phyloP scores from a whole-genome alignment of 2,888 invertebrate genomes.

The Nemapogon koenigi region DNA sequence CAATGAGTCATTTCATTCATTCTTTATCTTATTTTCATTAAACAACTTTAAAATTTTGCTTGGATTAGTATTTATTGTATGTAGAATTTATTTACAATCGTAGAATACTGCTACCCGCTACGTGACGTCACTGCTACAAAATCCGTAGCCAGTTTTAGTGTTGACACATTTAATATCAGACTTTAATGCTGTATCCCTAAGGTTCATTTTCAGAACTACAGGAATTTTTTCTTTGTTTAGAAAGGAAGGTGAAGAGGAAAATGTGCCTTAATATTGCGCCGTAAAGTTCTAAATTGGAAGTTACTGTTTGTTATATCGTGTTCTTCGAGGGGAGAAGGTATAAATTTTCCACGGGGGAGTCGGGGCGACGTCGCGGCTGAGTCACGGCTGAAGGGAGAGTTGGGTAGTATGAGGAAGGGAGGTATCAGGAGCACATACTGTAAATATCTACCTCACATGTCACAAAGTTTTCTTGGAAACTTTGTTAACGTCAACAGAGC shows the following conservation, averaged over 20 bases:
- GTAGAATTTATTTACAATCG: no score
- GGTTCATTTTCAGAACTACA: conserved; percentile 38
- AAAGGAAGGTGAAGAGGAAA: conserved; percentile 22
- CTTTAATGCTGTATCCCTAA: conserved; percentile 58
- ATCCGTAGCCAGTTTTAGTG: conserved; percentile 54
- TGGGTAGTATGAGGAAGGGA: conserved; percentile 18
- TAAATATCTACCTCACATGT: conserved; percentile 64
- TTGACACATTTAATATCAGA: conserved; percentile 52
- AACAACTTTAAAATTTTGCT: no score
- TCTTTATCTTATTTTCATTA: no score
- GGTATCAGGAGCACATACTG: conserved; percentile 39
- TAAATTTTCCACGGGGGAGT: conserved; percentile 64
- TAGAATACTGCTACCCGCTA: conserved; percentile 6
- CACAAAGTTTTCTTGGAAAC: conserved; percentile 64
- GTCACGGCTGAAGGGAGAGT: conserved; percentile 42
- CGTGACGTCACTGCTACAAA: conserved; percentile 50
- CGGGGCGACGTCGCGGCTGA: conserved; percentile 64
- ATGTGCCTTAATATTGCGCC: conserved; percentile 28
- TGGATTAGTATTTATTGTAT: no score
- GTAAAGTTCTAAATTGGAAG: conserved; percentile 25
- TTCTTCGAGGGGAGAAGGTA: conserved; percentile 60
- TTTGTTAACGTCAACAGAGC: conserved; percentile 63
- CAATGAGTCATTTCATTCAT: no score
- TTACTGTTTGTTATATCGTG: conserved; percentile 28
- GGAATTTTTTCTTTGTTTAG: conserved; percentile 46